Evolutionary conservation across 2,113 vertebrate species (phyloP).

Genomic region (Thomomys bottae): DNA sequence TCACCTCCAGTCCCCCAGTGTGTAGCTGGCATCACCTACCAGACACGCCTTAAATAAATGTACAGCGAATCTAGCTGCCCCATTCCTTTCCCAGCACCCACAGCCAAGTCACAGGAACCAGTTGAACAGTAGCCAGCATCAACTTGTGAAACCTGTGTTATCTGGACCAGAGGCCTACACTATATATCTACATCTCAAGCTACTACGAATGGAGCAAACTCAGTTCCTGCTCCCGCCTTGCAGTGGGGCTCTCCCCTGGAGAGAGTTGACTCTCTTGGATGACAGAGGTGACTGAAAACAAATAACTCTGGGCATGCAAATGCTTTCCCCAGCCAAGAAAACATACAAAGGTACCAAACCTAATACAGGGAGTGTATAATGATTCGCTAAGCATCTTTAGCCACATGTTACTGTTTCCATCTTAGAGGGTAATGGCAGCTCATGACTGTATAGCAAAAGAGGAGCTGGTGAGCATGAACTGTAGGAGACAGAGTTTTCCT

Average conservation of each 20-base stretch:
- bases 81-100: background rate
- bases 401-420: background rate
- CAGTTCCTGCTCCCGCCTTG: slow-evolving; percentile 42
- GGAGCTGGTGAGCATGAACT: background rate
- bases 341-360: background rate
- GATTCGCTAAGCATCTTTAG: background rate
- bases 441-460: background rate
- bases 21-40: background rate
- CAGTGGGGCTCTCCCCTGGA: background rate
- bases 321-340: slow-evolving; percentile 11
- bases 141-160: background rate
- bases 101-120: background rate
- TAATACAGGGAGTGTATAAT: background rate
- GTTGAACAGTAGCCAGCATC: background rate
- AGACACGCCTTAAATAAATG: background rate
- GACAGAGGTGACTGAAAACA: slow-evolving; percentile 34
- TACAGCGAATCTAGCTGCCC: background rate
- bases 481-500: background rate
- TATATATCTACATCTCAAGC: background rate
- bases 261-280: background rate
- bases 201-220: background rate
- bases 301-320: background rate
- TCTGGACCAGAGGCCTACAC: background rate
- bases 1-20: background rate
- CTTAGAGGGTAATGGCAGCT: background rate